Percentiles rank a stretch among this genome's conserved stretches.
Conservation (phyloP, 2,888 invertebrate genomes). For the Apodemia hepburni region DNA sequence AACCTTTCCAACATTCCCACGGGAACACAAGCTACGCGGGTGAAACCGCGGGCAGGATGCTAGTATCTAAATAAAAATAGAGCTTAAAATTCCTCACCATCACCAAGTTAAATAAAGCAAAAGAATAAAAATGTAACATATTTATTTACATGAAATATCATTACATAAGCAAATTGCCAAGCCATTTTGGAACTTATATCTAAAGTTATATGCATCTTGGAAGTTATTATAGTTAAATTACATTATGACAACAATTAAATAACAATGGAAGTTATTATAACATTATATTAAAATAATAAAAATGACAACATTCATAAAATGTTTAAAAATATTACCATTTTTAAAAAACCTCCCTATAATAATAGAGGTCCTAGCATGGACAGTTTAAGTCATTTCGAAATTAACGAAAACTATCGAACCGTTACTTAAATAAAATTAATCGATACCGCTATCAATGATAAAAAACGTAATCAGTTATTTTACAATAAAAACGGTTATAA, state of each 20-base stretch:
- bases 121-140: conserved; percentile 45
- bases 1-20: no score
- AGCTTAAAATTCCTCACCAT: conserved; percentile 12
- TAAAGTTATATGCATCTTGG: conserved; percentile 25
- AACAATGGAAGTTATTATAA: background rate
- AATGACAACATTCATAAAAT: background rate
- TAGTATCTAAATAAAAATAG: no score
- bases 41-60: no score
- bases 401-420: background rate
- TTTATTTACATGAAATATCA: conserved; percentile 51
- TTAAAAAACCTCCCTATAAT: background rate
- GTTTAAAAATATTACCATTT: background rate
- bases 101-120: conserved; percentile 36
- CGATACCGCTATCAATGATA: no score
- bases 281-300: background rate
- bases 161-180: conserved; percentile 29
- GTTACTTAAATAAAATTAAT: no score
- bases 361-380: background rate
- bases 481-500: background rate
- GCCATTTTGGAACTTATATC: conserved; percentile 29
- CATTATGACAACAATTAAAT: background rate
- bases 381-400: background rate
- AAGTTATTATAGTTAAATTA: conserved; percentile 14
- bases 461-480: no score
- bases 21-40: no score